Conservation (phyloP, 2,113 vertebrate genomes). For the Thermophis baileyi region DNA sequence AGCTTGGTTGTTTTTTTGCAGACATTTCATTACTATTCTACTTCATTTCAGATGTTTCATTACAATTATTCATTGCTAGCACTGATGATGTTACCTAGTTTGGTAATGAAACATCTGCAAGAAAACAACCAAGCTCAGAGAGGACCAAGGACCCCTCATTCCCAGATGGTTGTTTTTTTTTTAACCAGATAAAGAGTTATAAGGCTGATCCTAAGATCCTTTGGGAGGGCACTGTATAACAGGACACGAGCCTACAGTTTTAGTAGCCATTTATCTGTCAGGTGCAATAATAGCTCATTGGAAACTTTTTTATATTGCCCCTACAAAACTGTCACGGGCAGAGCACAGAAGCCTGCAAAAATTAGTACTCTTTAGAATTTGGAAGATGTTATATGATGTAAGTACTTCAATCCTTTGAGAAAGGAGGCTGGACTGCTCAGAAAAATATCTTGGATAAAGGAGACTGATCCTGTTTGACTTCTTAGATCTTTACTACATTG, state of each 20-base stretch:
- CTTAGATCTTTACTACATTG: background rate
- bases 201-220: background rate
- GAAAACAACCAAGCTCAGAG: background rate
- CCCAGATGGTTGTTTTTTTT: background rate
- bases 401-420: background rate
- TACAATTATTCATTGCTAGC: background rate
- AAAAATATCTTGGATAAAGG: background rate
- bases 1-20: background rate
- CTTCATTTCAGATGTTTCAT: background rate
- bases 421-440: background rate
- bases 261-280: background rate
- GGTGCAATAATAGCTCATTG: background rate
- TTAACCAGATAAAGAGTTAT: background rate
- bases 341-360: background rate
- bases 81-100: background rate
- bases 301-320: background rate
- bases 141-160: background rate
- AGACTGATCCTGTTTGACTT: background rate
- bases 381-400: background rate
- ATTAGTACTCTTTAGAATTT: background rate
- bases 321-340: background rate
- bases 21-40: background rate
- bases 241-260: background rate
- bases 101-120: background rate
- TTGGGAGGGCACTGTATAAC: background rate